These are phyloP conservation scores for Lutraria rhynchaena DNA, from an alignment of 1,140 invertebrate genomes.

Conservation along the genomic window DNA sequence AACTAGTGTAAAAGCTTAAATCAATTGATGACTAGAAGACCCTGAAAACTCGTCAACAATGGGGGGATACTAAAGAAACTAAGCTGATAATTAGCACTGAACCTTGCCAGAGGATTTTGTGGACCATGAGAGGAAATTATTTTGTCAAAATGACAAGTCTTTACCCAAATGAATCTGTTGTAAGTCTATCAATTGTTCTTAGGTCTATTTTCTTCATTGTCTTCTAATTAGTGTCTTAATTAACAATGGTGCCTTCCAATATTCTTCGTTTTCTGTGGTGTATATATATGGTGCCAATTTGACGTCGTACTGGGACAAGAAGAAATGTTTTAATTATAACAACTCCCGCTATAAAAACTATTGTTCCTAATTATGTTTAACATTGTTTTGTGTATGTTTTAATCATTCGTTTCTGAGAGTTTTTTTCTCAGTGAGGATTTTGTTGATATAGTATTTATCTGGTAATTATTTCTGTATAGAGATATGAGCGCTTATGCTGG, in stretches of 20 bases:
- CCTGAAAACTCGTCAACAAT: neutral
- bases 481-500: too few relatives aligned
- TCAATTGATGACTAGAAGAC: slow-evolving; percentile 25
- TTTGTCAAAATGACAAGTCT: slow-evolving; percentile 58
- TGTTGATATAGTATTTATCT: too few relatives aligned
- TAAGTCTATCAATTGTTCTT: slow-evolving; percentile 53
- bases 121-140: slow-evolving; percentile 53
- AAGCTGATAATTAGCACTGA: slow-evolving; percentile 43
- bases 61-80: slow-evolving; percentile 32
- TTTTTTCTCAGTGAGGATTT: too few relatives aligned
- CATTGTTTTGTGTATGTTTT: too few relatives aligned
- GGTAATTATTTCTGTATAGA: too few relatives aligned
- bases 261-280: neutral
- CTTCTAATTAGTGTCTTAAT: slow-evolving; percentile 39
- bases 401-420: too few relatives aligned
- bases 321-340: too few relatives aligned
- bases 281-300: too few relatives aligned
- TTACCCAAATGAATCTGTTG: slow-evolving; percentile 50
- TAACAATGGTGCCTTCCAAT: slow-evolving; percentile 10
- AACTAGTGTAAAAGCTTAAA: slow-evolving; percentile 31
- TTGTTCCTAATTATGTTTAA: too few relatives aligned
- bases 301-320: too few relatives aligned
- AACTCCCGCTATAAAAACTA: too few relatives aligned
- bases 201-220: slow-evolving; percentile 40
- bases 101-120: slow-evolving; percentile 44